These are phyloP conservation scores for Nephila pilipes DNA, from an alignment of 1,140 invertebrate genomes.

Conservation along the genomic window DNA sequence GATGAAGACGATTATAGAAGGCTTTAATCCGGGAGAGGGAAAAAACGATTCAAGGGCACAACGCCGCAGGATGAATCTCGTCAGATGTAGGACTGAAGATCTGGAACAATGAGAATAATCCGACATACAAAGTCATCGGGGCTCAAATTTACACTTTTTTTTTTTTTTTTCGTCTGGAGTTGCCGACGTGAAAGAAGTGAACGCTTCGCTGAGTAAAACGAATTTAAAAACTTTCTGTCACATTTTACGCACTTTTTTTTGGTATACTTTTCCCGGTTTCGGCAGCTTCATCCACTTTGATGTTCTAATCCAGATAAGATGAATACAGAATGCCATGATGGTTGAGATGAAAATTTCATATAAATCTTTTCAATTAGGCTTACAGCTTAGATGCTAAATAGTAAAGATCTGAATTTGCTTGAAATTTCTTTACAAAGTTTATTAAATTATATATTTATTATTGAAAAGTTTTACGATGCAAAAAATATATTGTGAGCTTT, in stretches of 20 bases:
- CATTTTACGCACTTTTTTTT: not conserved
- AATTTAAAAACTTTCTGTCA: slow-evolving; percentile 40
- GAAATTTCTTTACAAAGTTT: too few relatives aligned
- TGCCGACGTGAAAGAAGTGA: not conserved
- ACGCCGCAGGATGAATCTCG: not conserved
- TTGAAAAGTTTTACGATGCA: too few relatives aligned
- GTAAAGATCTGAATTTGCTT: too few relatives aligned
- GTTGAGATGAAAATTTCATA: too few relatives aligned
- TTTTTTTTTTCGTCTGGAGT: slow-evolving; percentile 21
- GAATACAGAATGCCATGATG: too few relatives aligned
- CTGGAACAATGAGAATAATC: slow-evolving; percentile 28
- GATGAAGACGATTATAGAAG: not conserved
- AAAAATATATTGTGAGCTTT: too few relatives aligned
- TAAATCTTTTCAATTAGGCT: too few relatives aligned
- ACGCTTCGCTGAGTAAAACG: slow-evolving; percentile 25
- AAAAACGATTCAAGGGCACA: slow-evolving; percentile 20
- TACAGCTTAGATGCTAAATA: too few relatives aligned
- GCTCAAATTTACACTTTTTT: slow-evolving; percentile 30
- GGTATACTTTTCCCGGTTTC: not conserved
- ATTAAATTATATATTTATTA: too few relatives aligned
- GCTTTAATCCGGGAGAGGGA: not conserved
- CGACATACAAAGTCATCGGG: slow-evolving; percentile 61
- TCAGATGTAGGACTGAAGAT: not conserved
- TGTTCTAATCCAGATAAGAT: not conserved
- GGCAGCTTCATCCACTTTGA: not conserved